These are phyloP conservation scores for Spermophilus dauricus DNA, from an alignment of 2,113 vertebrate genomes.

Conservation along the genomic window DNA sequence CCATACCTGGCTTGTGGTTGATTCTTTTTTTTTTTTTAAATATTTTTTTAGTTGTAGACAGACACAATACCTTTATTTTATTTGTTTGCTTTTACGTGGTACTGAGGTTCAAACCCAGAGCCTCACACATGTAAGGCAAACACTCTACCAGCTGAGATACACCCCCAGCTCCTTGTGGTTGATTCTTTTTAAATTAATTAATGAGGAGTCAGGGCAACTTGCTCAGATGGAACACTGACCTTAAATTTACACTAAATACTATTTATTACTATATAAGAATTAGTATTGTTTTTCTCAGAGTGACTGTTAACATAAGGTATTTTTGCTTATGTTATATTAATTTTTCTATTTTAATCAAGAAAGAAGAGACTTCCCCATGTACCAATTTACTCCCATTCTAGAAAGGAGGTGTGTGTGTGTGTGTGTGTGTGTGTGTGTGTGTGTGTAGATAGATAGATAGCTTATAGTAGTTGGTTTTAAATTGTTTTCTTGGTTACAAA, in stretches of 20 bases:
- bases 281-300: slow-evolving; percentile 35
- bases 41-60: too few relatives aligned
- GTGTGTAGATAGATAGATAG: not conserved
- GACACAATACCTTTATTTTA: too few relatives aligned
- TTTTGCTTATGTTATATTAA: slow-evolving; percentile 62
- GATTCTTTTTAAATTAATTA: slow-evolving; percentile 36
- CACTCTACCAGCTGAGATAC: too few relatives aligned
- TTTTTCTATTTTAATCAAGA: slow-evolving; percentile 62
- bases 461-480: slow-evolving; percentile 40
- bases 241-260: slow-evolving; percentile 46
- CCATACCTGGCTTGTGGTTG: not conserved
- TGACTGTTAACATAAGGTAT: slow-evolving; percentile 37
- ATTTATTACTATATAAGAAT: slow-evolving; percentile 3
- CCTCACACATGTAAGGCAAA: too few relatives aligned
- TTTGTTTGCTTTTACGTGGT: too few relatives aligned
- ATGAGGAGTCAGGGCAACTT: slow-evolving; percentile 36
- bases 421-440: too few relatives aligned
- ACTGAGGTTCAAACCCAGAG: too few relatives aligned
- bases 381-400: slow-evolving; percentile 41
- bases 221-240: not conserved
- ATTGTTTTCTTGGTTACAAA: slow-evolving; percentile 38
- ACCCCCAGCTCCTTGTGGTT: too few relatives aligned
- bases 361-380: not conserved
- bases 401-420: slow-evolving; percentile 35
- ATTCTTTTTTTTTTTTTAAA: not conserved